phyloP scores from a whole-genome alignment of 2,797 vertebrate species.

The Sebastes steindachneri region DNA sequence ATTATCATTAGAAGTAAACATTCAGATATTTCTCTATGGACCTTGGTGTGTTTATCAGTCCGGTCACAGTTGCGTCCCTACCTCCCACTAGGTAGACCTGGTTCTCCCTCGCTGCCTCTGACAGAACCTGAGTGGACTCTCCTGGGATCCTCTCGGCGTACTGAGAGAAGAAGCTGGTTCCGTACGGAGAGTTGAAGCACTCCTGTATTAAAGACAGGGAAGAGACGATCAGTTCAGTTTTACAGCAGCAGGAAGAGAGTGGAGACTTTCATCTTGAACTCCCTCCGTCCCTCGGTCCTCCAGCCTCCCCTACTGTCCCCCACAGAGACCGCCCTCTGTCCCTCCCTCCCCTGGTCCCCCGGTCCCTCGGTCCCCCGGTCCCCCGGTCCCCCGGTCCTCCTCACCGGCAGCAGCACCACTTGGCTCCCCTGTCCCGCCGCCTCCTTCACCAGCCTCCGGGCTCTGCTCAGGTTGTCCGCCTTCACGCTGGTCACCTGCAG shows the following conservation, averaged over 20 bases:
- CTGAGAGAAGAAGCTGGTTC: conserved; percentile 88
- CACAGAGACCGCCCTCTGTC: no score
- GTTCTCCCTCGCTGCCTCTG: conserved; percentile 90
- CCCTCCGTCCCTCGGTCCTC: not conserved
- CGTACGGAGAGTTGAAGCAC: conserved; percentile 97
- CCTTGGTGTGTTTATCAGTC: no score
- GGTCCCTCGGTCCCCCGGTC: no score
- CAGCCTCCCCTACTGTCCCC: no score
- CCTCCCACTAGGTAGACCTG: conserved; percentile 93
- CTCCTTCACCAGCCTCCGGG: conserved; percentile 86
- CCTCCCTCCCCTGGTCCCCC: no score
- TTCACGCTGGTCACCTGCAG: conserved; percentile 89
- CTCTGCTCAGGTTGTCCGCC: conserved; percentile 89
- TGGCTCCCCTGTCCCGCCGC: conserved; percentile 89
- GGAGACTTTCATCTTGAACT: no score
- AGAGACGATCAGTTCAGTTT: not conserved
- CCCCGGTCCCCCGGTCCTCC: conserved; percentile 32
- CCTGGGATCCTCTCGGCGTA: conserved; percentile 96
- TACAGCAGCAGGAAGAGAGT: not conserved
- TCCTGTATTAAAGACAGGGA: conserved; percentile 80
- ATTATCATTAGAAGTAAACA: no score
- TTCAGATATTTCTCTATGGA: not conserved
- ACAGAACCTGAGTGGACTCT: conserved; percentile 89
- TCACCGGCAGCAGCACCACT: conserved; percentile 93
- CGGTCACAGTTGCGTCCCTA: conserved; percentile 42